Evolutionary conservation across 2,888 invertebrate species (phyloP), one percentile per base, ranked within the genome.

Genomic region (Cartodere bifasciata): DNA sequence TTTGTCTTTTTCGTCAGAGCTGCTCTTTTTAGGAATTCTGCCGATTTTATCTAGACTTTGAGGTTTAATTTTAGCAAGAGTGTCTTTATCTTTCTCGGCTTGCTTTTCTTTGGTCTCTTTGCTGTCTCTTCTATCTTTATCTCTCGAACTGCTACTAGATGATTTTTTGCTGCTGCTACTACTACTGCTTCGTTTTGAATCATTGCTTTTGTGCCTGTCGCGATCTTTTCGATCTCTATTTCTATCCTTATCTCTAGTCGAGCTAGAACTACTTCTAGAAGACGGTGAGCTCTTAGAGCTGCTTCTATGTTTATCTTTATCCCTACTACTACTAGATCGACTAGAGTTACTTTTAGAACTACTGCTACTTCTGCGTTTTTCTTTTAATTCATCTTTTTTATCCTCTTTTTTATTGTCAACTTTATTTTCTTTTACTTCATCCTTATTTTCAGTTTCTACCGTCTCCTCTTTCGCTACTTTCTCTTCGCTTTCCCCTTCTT

Each of bases 21-120:
- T 52, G 16, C 53, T 50, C 47, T 82, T 72, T 58, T 78, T 85
- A 1, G 84, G 83, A 47, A 84, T 84, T 60, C 80, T 78, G 1
- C 81, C 81, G 14, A 84, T 57, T 60, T 80, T 82, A 44, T 75
- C 75, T 34, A 83, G 64, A 13, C 78, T 71, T 31, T 74, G 75
- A 4, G 73, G 68, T 48, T 70, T 68, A 5, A 73, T 52, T 54
- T 80, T 79, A 16, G 76, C 72, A 24, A 77, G 63, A 6, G 72
- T 73, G 15, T 72, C 73, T 49, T 74, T 75, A 45, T 77, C 70
- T 53, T 77, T 80, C 37, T 80, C 78, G 13, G 64, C 65, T 45
- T 71, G 70, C 40, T 62, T 65, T 30, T 67, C 64, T 43, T 65
- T 64, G 12, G 47, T 47, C 35, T 46, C 57, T 31, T 51, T 60